Evolutionary conservation across 2,113 vertebrate genomes (phyloP).

Genomic region (Gyps fulvus): DNA sequence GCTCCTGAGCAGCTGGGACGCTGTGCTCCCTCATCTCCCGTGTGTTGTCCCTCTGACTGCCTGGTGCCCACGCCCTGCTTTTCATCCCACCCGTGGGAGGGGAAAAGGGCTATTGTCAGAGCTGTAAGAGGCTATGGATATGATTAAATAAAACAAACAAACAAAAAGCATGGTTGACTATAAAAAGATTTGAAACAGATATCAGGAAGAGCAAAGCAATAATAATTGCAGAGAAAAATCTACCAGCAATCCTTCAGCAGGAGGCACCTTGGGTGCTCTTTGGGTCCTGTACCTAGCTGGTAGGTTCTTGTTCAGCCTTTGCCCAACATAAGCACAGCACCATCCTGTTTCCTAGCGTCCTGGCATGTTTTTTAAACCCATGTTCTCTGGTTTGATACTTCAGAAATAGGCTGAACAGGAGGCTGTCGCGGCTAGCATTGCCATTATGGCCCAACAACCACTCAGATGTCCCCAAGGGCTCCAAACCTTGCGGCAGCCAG

Average conservation of each 20-base stretch:
- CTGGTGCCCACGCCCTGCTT: fast-evolving
- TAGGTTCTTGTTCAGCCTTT: not conserved
- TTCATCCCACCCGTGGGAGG: not conserved
- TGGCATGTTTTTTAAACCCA: not conserved
- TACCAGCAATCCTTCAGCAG: not conserved
- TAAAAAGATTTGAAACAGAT: not conserved
- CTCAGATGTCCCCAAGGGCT: not conserved
- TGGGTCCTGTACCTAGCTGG: not conserved
- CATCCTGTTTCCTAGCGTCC: not conserved
- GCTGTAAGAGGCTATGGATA: not conserved
- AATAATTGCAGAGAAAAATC: not conserved
- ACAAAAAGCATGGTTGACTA: not conserved
- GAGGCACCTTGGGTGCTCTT: not conserved
- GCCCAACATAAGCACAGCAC: not conserved
- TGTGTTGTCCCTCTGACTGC: not conserved
- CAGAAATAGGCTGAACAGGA: not conserved
- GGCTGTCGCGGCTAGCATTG: not conserved
- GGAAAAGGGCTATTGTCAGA: not conserved
- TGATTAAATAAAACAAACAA: not conserved
- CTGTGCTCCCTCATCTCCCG: not conserved
- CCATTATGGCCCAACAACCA: not conserved
- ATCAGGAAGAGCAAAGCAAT: not conserved
- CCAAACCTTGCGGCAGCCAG: not conserved
- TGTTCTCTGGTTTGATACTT: not conserved
- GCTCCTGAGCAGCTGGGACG: too few species aligned